These are phyloP conservation scores for Dromiciops gliroides DNA, from an alignment of 2,113 vertebrate species.

Conservation along the genomic window DNA sequence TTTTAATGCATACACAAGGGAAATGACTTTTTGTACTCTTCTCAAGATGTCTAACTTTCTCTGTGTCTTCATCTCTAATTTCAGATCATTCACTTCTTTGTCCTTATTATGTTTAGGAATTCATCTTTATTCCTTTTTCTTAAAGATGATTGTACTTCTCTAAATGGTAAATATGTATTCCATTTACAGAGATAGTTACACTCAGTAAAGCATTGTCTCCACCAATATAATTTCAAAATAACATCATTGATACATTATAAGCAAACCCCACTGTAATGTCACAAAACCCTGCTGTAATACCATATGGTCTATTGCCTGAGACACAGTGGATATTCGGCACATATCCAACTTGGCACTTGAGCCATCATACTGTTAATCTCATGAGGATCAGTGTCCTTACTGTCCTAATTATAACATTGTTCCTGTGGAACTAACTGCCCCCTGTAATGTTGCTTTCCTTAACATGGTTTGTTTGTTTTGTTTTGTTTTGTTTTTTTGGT, in stretches of 20 bases:
- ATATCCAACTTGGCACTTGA: background rate
- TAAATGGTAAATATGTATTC: background rate
- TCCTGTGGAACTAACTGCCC: background rate
- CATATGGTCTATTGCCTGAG: background rate
- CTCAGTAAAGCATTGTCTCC: background rate
- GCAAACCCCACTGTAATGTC: background rate
- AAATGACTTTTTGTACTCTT: background rate
- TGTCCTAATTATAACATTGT: conserved; percentile 1
- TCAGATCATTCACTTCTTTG: background rate
- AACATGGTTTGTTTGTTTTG: background rate
- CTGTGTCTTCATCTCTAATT: background rate
- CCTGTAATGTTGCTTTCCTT: background rate
- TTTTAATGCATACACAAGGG: background rate
- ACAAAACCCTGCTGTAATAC: background rate
- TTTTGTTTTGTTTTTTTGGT: background rate
- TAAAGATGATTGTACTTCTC: background rate
- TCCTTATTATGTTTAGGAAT: background rate
- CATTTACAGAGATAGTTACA: background rate
- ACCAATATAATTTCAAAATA: background rate
- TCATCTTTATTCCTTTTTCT: background rate
- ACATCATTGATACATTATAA: background rate
- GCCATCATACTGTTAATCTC: background rate
- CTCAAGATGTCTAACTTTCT: background rate
- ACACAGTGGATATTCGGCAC: background rate
- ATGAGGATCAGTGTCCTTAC: background rate